Evolutionary conservation across 2,797 vertebrate genomes (phyloP), one percentile per base, ranked within the genome.

Genomic region (Nyctibius grandis): DNA sequence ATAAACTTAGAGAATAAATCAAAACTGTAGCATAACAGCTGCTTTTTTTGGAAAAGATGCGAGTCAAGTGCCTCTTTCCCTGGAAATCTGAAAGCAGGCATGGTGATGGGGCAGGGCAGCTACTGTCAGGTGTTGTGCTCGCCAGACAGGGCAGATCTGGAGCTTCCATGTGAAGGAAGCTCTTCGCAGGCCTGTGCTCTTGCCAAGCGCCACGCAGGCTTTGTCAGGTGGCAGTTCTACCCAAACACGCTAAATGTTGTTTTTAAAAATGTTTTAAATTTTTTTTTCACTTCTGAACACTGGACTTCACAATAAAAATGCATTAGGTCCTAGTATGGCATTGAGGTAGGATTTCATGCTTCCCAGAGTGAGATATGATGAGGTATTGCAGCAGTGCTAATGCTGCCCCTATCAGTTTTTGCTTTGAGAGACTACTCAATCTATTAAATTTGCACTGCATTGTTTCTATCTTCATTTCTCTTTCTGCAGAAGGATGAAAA

Each of bases 1-100:
- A 82, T 79, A 69, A 94, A 75, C 28, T 77, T 94, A 91, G 67
- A 81, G 67, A 85, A 90, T 87, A 89, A 87, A 93, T 87, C 77
- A 94, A 67, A 93, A 70, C 64, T 50, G 23, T 70, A 60, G 48
- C 48, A 38, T 56, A 91, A 45, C 40, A 85, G 34, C 78, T 94
- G 77, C 28, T 63, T 82, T 92, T 92, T 84, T 88, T 73, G 33
- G 75, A 53, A 53, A 85, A 76, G 25, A 34, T 54, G 54, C 25
- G 44, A 72, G 36, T 79, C 65, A 86, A 69, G 54, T 61, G 34
- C n/a, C 31, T 65, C 18, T 51, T 91, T 89, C 57, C 50, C 25
- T 79, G 67, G 73, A 68, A 91, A 74, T 73, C 31, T 11, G 36
- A 63, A 85, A 92, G 44, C 33, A n/a, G 34, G 26, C 36, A 18